Evolutionary conservation across 64 coral and sea anemone species (phyloP), one percentile per base, ranked within the genome.

Genomic region (Anthopleura sola): DNA sequence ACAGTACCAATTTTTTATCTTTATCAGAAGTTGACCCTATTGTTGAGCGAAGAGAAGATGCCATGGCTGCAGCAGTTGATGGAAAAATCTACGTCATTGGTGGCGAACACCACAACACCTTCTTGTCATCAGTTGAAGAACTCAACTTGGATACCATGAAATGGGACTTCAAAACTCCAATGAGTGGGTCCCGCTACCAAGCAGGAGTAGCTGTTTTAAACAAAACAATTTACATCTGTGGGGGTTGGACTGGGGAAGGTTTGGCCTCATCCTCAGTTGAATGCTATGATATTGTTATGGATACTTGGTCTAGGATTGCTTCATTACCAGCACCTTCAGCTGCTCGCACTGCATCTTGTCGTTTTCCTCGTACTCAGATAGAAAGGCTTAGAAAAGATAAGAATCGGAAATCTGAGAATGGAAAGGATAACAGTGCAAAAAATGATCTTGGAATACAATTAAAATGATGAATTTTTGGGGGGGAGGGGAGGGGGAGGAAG

Each of bases 141-240:
- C 82, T 91, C 24, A 89, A 98, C 37, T 85, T 94, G 55, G 92
- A 98, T 33, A 76, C 68, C 20, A 94, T 94, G 56, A 88, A 84
- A 33, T 98, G 95, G 95, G 84, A 91, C 58, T 91, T 93, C 74
- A 89, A 88, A 87, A 80, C 92, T 49, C 82, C 95, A 8, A 82
- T 98, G 81, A 86, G 80, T 57, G 46, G 82, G 12, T 81, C 92
- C 44, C 92, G 96, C 33, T 94, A 98, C 33, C 89, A 98, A 53
- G 96, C 96, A 26, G 96, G 96, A 8, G 88, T 89, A 60, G 92
- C 96, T 75, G 92, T 91, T 13, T 74, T 98, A 17, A 92, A 90
- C 56, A 88, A 83, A 36, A 94, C 91, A 49, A 98, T 98, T 28
- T 98, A 94, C 60, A 91, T 98, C 23, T 98, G 96, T 90, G 96